A percentile compares a stretch with the other conserved stretches of the same genome.
Conservation (phyloP, 2,113 vertebrate species). For the Ptyas mucosa region DNA sequence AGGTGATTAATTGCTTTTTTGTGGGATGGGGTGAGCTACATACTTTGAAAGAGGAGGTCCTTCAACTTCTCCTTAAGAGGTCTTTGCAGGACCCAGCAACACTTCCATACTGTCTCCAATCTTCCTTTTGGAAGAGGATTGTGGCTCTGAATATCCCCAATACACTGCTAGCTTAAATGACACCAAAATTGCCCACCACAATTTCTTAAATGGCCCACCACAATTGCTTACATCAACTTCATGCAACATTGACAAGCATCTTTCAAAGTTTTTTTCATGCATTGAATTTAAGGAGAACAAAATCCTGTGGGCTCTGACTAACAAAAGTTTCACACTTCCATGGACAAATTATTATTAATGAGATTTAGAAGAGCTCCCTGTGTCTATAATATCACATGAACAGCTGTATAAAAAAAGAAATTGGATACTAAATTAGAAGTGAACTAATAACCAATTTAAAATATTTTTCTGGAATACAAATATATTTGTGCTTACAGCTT, state of each 20-base stretch:
- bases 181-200: neutral
- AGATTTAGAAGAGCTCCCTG: neutral
- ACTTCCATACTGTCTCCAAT: neutral
- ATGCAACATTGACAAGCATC: neutral
- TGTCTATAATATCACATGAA: accelerated
- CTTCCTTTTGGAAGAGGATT: neutral
- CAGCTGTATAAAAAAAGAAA: constrained; percentile 41
- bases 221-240: neutral
- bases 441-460: constrained; percentile 61
- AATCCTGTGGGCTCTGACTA: neutral
- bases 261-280: neutral
- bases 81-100: neutral
- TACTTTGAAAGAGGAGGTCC: neutral
- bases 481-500: constrained; percentile 37
- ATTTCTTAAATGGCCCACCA: neutral
- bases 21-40: neutral
- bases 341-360: neutral
- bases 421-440: constrained; percentile 40
- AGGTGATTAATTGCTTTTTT: neutral
- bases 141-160: neutral
- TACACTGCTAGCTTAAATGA: neutral
- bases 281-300: neutral
- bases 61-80: neutral
- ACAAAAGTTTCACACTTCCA: neutral
- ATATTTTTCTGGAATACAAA: constrained; percentile 55